Evolutionary conservation across 2,797 vertebrate genomes (phyloP).

Genomic region (Protosalanx chinensis): DNA sequence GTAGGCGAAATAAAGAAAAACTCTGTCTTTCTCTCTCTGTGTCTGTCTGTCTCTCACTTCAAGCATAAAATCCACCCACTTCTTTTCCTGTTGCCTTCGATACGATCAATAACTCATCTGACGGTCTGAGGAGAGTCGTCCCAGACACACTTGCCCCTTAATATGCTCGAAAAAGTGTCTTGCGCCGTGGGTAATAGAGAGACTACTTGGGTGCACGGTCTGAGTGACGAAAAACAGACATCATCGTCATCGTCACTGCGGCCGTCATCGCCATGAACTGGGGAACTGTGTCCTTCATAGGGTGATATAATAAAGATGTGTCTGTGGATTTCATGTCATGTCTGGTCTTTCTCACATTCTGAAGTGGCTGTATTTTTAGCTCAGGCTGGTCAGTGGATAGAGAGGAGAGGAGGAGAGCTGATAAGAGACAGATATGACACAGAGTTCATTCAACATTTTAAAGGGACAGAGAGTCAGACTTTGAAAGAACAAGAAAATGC

Average conservation of each 20-base stretch:
- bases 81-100: neutral
- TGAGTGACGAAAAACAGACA: neutral
- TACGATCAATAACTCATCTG: neutral
- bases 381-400: neutral
- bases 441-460: constrained; percentile 3
- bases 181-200: neutral
- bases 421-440: constrained; percentile 5
- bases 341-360: constrained; percentile 30
- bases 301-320: no score
- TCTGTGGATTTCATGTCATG: neutral
- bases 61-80: neutral
- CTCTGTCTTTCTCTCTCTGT: no score
- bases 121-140: neutral
- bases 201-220: neutral
- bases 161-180: neutral
- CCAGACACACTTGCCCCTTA: neutral
- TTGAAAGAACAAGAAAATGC: constrained; percentile 4
- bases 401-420: neutral
- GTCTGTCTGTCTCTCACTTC: neutral
- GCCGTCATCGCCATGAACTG: neutral
- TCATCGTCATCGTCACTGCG: neutral
- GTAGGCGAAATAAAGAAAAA: no score
- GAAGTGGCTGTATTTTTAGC: neutral
- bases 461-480: constrained; percentile 24
- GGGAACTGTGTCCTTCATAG: neutral